Conservation (phyloP, 1,140 invertebrate genomes). For the Eueides isabella region DNA sequence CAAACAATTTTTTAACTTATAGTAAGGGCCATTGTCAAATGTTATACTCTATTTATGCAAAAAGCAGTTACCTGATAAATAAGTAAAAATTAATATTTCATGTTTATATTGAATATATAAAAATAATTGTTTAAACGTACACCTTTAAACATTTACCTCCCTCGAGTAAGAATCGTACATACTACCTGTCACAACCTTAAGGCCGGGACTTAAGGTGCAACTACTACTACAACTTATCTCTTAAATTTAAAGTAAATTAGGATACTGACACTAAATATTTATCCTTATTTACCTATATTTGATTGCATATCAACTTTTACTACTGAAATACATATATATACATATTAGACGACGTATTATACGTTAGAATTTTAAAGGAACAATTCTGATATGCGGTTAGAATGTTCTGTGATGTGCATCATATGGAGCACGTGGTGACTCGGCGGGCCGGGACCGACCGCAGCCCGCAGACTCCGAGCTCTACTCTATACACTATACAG, state of each 20-base stretch:
- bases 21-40: slow-evolving; percentile 15
- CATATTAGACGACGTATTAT: background rate
- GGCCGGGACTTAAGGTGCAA: no score
- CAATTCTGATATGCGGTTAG: background rate
- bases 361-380: background rate
- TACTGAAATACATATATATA: no score
- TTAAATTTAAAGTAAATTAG: no score
- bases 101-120: slow-evolving; percentile 16
- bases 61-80: background rate
- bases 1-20: slow-evolving; percentile 18
- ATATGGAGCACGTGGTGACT: slow-evolving; percentile 21
- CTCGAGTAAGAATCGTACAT: no score
- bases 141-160: no score
- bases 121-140: no score
- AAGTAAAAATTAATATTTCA: background rate
- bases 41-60: background rate
- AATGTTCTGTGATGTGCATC: slow-evolving; percentile 18
- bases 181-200: no score
- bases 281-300: no score
- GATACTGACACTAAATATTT: no score
- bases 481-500: background rate
- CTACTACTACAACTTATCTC: no score
- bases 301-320: no score
- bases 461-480: slow-evolving; percentile 26
- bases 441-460: background rate